A percentile compares a stretch with the other conserved stretches of the same genome.
These are phyloP conservation scores for Tiphia femorata DNA, from an alignment of 2,888 invertebrate species.

Conservation along the genomic window DNA sequence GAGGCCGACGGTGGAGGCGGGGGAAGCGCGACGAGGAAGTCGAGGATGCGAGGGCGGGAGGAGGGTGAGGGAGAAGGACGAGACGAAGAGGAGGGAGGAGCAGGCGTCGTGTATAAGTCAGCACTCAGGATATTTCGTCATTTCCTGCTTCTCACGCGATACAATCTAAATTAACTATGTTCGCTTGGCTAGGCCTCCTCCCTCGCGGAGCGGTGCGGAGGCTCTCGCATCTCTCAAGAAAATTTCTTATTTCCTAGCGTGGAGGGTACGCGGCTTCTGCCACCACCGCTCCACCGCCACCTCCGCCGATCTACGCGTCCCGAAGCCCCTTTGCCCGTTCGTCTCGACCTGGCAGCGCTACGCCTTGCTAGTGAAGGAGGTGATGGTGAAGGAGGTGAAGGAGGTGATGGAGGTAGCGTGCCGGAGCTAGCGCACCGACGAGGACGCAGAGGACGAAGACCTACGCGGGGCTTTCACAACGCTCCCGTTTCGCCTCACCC, in stretches of 20 bases:
- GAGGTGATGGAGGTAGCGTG: no score
- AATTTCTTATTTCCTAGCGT: slow-evolving; percentile 67
- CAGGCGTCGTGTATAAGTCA: slow-evolving; percentile 63
- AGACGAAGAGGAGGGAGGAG: slow-evolving; percentile 41
- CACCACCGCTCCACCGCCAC: not conserved
- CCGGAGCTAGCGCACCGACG: slow-evolving; percentile 1
- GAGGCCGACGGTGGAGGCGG: not conserved
- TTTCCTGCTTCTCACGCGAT: slow-evolving; percentile 70
- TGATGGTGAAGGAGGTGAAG: no score
- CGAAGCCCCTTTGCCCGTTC: no score
- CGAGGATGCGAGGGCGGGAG: no score
- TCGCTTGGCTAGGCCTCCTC: slow-evolving; percentile 68
- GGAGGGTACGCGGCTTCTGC: slow-evolving; percentile 38
- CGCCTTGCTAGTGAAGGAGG: no score
- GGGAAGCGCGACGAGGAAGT: no score
- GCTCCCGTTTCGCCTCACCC: slow-evolving; percentile 52
- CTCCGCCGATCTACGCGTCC: no score
- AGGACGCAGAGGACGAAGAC: not conserved
- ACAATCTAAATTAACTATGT: slow-evolving; percentile 70
- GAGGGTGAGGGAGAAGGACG: slow-evolving; percentile 41
- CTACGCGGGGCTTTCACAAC: slow-evolving; percentile 39
- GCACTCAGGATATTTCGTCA: slow-evolving; percentile 70
- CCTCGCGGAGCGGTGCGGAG: slow-evolving; percentile 54
- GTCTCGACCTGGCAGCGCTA: not conserved
- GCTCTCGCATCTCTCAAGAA: slow-evolving; percentile 64